These are phyloP conservation scores for Aptenodytes patagonicus DNA, from an alignment of 2,113 vertebrate genomes.

Conservation along the genomic window DNA sequence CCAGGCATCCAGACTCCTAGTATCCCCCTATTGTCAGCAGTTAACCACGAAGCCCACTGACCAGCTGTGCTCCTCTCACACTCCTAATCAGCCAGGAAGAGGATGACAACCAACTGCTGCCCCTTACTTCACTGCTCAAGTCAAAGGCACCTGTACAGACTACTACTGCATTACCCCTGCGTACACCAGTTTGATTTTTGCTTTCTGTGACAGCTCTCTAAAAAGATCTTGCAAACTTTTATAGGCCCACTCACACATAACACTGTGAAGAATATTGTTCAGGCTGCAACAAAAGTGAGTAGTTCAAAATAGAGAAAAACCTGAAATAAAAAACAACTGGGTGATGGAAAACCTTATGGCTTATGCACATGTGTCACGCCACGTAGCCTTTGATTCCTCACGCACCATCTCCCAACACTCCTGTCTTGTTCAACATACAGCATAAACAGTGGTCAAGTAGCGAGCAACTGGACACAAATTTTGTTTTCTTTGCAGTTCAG, in stretches of 20 bases:
- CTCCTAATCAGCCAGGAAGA: not conserved
- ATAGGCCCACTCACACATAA: not conserved
- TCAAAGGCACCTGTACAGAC: not conserved
- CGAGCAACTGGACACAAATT: not conserved
- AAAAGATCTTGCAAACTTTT: not conserved
- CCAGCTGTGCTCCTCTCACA: not conserved
- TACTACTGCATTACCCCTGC: not conserved
- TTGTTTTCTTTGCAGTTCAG: not conserved
- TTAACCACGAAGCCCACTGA: accelerated
- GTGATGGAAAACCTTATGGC: not conserved
- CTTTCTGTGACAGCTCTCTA: not conserved
- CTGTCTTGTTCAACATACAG: not conserved
- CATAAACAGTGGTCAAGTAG: not conserved
- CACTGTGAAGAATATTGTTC: not conserved
- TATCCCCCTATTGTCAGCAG: not conserved
- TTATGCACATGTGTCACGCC: not conserved
- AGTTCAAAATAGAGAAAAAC: not conserved
- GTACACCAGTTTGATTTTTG: accelerated
- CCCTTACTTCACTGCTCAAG: not conserved
- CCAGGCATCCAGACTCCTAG: not conserved
- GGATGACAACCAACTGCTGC: not conserved
- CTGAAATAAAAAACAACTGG: not conserved
- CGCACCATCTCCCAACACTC: not conserved
- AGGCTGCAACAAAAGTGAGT: not conserved
- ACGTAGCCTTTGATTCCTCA: not conserved